These are phyloP conservation scores for Albula goreensis DNA, from an alignment of 2,113 vertebrate species.

Conservation along the genomic window DNA sequence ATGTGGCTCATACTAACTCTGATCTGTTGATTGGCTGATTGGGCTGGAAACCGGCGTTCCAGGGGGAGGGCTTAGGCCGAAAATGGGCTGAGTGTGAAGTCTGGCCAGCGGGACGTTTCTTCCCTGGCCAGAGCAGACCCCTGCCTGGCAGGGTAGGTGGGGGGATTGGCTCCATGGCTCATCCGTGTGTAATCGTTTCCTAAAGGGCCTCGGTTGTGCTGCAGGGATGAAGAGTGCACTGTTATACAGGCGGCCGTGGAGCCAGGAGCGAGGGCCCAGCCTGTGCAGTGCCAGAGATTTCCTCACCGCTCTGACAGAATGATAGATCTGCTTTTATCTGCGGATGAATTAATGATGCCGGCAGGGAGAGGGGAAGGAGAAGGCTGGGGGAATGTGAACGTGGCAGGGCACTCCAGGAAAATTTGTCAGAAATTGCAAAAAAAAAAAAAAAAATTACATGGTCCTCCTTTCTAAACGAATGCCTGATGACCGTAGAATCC, in stretches of 20 bases:
- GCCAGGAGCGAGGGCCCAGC: background rate
- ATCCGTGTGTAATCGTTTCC: background rate
- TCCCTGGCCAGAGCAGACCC: background rate
- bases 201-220: constrained; percentile 4
- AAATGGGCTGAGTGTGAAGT: background rate
- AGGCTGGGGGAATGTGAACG: background rate
- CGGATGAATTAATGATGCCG: constrained; percentile 11
- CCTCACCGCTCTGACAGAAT: background rate
- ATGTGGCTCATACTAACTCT: background rate
- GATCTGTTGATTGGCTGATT: background rate
- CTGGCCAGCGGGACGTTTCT: background rate
- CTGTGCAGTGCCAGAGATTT: background rate
- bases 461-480: background rate
- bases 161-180: background rate
- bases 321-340: constrained; percentile 15
- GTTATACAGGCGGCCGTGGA: background rate
- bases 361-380: background rate
- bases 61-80: background rate
- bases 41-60: background rate
- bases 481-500: background rate
- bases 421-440: background rate
- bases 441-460: background rate
- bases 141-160: background rate
- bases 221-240: constrained; percentile 3
- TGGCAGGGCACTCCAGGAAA: background rate